Evolutionary conservation across 2,888 invertebrate species (phyloP).

Genomic region (Heteropelma amictum): DNA sequence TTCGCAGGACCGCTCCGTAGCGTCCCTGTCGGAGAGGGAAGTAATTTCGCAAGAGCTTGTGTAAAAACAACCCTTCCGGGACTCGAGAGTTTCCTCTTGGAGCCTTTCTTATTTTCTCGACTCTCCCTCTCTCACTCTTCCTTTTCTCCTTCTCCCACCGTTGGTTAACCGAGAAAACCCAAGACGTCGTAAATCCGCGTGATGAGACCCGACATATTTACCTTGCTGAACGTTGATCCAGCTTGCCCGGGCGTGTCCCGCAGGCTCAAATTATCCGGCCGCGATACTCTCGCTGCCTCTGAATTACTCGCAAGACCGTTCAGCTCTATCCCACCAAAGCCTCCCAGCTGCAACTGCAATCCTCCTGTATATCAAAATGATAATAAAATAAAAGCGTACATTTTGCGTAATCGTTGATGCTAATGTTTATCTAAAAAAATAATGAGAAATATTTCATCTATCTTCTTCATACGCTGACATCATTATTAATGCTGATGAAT

Average conservation of each 20-base stretch:
- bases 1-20: no score
- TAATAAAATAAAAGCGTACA: no score
- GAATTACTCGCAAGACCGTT: constrained; percentile 63
- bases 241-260: constrained; percentile 64
- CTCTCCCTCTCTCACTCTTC: not conserved
- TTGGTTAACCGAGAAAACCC: not conserved
- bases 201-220: constrained; percentile 48
- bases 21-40: no score
- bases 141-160: not conserved
- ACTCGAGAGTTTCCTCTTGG: constrained; percentile 21
- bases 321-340: constrained; percentile 70
- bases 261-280: constrained; percentile 62
- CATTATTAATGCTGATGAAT: not conserved
- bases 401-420: no score
- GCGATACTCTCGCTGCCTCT: constrained; percentile 53
- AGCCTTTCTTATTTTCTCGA: constrained; percentile 16
- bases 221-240: constrained; percentile 65
- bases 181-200: not conserved
- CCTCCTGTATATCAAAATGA: constrained; percentile 21
- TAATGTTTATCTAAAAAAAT: no score
- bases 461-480: not conserved
- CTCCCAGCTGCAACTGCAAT: constrained; percentile 65
- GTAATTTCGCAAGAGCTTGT: no score
- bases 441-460: no score
- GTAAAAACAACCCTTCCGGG: constrained; percentile 19